Base-by-base conservation (phyloP, 1,140 invertebrate species). In the Arctopsyche grandis region DNA sequence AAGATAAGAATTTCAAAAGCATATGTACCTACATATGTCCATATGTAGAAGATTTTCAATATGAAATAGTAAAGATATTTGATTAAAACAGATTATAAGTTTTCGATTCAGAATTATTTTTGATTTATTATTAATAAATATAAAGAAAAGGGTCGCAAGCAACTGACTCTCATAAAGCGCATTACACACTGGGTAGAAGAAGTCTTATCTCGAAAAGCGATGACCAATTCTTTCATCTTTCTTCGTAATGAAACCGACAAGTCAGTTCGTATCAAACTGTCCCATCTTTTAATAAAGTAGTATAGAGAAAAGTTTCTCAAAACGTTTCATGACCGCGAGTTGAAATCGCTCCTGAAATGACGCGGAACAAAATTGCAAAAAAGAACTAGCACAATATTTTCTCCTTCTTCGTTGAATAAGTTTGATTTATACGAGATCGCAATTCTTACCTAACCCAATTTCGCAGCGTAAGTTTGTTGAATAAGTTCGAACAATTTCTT, bases 201-300 rank as follows among this genome's bases (percentile, higher is more conserved):
- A 52, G 58, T 19, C 9, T 73, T 73, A 73, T 46, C 63, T 77
- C 26, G 22, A 43, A 77, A 69, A 46, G 21, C 75, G 14, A 22
- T 48, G 75, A 77, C 60, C 43, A 52, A 77, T 46, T 43, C n/a
- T 77, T 22, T 44, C 38, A 26, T 63, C 22, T 63, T 26, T 38
- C 16, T 56, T 44, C 3, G 58, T 63, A 63, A 63, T 63, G 74
- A 63, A 74, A 73, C 43, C 69, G 26, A 60, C 5, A 14, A 44
- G 43, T 44, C n/a, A 0, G 24, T 14, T 19, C 43, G n/a, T 77
- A 77, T 77, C 76, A 21, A 16, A n/a, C 5, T 19, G 63, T 77
- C 76, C 76, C 60, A 77, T 77, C 76, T 46, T 29, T 66, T 66
- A 76, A 43, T 43, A 66, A 75, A 16, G 46, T 75, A n/a, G n/a